A percentile compares a stretch with the other conserved stretches of the same genome.
These are phyloP conservation scores for Campoletis sonorensis DNA, from an alignment of 1,140 invertebrate species.

Conservation along the genomic window DNA sequence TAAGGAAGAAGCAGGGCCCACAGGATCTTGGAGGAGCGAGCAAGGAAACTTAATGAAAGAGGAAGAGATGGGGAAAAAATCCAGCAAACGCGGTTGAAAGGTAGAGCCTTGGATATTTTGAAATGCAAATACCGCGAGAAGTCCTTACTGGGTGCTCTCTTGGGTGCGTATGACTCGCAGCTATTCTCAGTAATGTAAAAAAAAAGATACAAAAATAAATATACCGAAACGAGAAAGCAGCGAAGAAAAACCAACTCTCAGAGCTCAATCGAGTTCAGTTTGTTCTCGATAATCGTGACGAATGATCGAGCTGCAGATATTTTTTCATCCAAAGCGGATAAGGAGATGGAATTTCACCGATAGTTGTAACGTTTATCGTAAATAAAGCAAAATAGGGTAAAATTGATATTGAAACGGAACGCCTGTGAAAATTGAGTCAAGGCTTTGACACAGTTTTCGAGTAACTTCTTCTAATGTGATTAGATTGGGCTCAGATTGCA, in stretches of 20 bases:
- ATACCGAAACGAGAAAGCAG: constrained; percentile 54
- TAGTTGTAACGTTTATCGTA: background rate
- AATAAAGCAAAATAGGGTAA: too few relatives aligned
- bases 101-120: constrained; percentile 57
- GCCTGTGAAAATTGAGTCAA: too few relatives aligned
- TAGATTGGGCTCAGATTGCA: too few relatives aligned
- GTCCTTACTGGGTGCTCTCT: background rate
- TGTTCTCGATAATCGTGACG: constrained; percentile 30
- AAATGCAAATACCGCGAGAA: constrained; percentile 63
- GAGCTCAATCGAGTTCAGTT: constrained; percentile 60
- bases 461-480: too few relatives aligned
- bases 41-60: constrained; percentile 64
- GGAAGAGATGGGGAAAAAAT: constrained; percentile 51
- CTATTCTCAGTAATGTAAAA: constrained; percentile 17
- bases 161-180: constrained; percentile 23
- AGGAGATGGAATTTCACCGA: background rate
- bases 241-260: constrained; percentile 61
- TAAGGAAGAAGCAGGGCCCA: background rate
- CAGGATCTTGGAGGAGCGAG: background rate
- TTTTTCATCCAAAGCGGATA: background rate
- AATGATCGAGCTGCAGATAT: background rate
- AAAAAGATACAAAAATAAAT: constrained; percentile 64
- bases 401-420: background rate
- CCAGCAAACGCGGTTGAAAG: constrained; percentile 9
- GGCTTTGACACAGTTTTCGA: too few relatives aligned